Base-by-base conservation (phyloP, 1,140 invertebrate genomes). In the Aphaenogaster rudis region DNA sequence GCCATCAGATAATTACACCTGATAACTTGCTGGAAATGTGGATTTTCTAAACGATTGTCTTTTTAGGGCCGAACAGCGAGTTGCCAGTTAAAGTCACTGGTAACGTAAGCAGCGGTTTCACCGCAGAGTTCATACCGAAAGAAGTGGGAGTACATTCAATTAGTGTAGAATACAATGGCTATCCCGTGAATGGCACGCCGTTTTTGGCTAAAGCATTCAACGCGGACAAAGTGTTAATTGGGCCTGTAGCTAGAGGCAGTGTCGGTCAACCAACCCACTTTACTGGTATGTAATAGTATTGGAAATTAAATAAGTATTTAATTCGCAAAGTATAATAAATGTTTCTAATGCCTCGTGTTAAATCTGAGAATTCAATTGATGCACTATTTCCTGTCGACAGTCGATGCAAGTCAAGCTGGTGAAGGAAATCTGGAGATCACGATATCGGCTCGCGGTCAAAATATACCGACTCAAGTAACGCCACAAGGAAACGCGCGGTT, bases 371-470 rank as follows among this genome's bases (percentile, higher is more conserved):
- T 80, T 50, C n/a, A 45, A 15, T 80, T 52, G 8, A 42, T 45
- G 11, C 8, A 80, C 45, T 48, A 42, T 15, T 86, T 87, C 54
- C 88, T 28, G 89, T 92, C 87, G 86, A 72, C 94, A 97, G 99
- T 99, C 54, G 99, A 99, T 96, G 99, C 99, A 8, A 98, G 98
- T 88, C 97, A 98, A 95, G 99, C 99, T 77, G 99, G 99, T 17
- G 99, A 99, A 96, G 99, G 99, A 64, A 99, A 99, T 95, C 96
- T 99, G 67, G 99, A 99, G 96, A 99, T 99, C 57, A 99, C 98
- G 33, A 99, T 99, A 88, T 98, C 98, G 87, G 98, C 98, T 54
- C 97, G 98, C 93, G 99, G 98, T 7, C 97, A 98, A 64, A 99
- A 99, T 93, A 98, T 99, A 89, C 98, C 99, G 21, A 99, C 99